These are phyloP conservation scores for Illadopsis cleaveri DNA, from an alignment of 2,113 vertebrate species.

Conservation along the genomic window DNA sequence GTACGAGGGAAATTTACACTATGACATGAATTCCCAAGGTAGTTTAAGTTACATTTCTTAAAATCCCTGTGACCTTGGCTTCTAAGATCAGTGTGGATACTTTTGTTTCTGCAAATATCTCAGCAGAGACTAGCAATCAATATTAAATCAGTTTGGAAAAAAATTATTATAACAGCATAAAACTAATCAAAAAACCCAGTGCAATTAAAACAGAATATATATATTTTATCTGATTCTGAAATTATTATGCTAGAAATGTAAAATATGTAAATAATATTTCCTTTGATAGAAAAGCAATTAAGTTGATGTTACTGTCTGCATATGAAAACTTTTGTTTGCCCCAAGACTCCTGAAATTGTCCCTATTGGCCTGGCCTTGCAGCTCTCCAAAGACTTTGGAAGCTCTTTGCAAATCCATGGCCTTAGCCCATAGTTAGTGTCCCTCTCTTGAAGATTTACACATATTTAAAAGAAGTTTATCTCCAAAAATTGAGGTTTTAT, in stretches of 20 bases:
- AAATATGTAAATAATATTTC: background rate
- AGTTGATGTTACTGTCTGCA: background rate
- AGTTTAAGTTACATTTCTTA: background rate
- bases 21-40: background rate
- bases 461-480: background rate
- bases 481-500: background rate
- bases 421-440: background rate
- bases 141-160: background rate
- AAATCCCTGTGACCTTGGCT: background rate
- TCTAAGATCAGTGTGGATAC: background rate
- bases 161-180: background rate
- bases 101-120: background rate
- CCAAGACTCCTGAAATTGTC: background rate
- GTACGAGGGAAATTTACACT: background rate
- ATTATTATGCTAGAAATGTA: background rate
- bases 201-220: background rate
- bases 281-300: background rate
- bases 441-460: background rate
- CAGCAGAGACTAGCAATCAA: background rate
- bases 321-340: background rate
- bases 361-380: background rate
- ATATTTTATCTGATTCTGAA: background rate
- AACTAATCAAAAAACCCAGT: accelerated
- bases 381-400: background rate
- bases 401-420: background rate